phyloP scores from a whole-genome alignment of 2,888 invertebrate species.

The Lacanobia wlatinum region DNA sequence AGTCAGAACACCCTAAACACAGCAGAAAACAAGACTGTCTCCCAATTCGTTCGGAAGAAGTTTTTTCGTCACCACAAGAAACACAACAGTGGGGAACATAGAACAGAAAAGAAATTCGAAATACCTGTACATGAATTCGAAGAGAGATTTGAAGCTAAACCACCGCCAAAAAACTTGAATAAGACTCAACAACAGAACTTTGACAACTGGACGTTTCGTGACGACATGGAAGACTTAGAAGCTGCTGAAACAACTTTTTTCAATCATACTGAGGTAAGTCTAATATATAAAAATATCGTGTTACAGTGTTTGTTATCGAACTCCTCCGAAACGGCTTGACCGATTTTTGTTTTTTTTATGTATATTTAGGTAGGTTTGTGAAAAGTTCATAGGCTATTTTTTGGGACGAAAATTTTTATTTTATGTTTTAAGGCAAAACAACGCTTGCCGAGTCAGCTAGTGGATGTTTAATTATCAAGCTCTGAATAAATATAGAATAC shows the following conservation, averaged over 20 bases:
- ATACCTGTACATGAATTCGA: constrained; percentile 92
- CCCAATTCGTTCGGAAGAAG: constrained; percentile 77
- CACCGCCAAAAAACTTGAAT: constrained; percentile 81
- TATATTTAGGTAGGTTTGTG: too few species aligned
- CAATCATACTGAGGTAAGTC: constrained; percentile 65
- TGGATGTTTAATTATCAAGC: too few species aligned
- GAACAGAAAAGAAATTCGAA: constrained; percentile 76
- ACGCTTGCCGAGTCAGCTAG: too few species aligned
- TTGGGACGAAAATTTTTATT: too few species aligned
- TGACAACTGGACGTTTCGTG: constrained; percentile 85
- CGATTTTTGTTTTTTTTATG: too few species aligned
- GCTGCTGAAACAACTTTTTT: constrained; percentile 79
- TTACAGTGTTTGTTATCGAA: too few species aligned
- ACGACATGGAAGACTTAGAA: constrained; percentile 83
- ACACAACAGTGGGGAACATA: constrained; percentile 72
- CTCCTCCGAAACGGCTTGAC: too few species aligned
- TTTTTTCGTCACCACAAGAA: constrained; percentile 87
- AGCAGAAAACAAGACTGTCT: constrained; percentile 70
- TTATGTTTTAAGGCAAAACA: too few species aligned
- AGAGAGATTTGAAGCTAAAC: constrained; percentile 90
- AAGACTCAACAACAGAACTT: constrained; percentile 74
- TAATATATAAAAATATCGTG: too few species aligned
- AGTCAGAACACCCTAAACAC: constrained; percentile 74
- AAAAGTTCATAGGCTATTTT: too few species aligned
- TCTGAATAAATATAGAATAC: too few species aligned